Percentiles rank a stretch among this genome's conserved stretches.
Conservation (phyloP, 2,888 invertebrate species). For the Mythimna vitellina region DNA sequence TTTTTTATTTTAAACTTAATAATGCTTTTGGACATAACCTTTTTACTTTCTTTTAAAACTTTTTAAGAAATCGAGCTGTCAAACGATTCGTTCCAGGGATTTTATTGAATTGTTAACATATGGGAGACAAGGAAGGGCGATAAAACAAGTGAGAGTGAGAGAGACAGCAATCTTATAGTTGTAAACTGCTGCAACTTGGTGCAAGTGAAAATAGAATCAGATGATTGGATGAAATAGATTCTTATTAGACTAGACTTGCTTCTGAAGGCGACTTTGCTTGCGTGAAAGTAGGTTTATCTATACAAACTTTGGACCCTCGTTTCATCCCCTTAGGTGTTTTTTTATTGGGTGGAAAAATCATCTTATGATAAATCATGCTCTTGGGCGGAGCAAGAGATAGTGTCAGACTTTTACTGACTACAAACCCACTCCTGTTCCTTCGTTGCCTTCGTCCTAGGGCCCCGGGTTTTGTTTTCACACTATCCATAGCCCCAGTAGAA, state of each 20-base stretch:
- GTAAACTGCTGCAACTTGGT: slow-evolving; percentile 22
- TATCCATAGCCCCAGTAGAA: too few relatives aligned
- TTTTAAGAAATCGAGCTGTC: slow-evolving; percentile 50
- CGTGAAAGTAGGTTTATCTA: too few relatives aligned
- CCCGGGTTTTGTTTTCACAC: too few relatives aligned
- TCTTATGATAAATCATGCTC: too few relatives aligned
- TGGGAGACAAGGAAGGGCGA: slow-evolving; percentile 16
- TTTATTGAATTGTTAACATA: slow-evolving; percentile 50
- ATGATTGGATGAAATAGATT: slow-evolving; percentile 1
- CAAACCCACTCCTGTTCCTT: too few relatives aligned
- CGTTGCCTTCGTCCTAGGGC: too few relatives aligned
- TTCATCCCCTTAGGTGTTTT: too few relatives aligned
- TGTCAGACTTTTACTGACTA: too few relatives aligned
- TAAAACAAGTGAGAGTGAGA: slow-evolving; percentile 26
- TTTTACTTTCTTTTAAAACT: slow-evolving; percentile 9
- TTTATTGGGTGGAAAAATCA: too few relatives aligned
- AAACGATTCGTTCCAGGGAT: slow-evolving; percentile 57
- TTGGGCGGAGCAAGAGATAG: too few relatives aligned
- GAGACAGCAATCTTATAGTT: slow-evolving; percentile 19
- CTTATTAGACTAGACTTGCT: background rate
- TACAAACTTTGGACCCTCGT: too few relatives aligned
- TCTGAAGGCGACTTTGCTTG: too few relatives aligned
- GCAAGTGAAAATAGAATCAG: slow-evolving; percentile 16
- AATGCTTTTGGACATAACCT: slow-evolving; percentile 28
- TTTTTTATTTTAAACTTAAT: background rate